Evolutionary conservation across 1,140 invertebrate species (phyloP).

Genomic region (Anoplolepis gracilipes): DNA sequence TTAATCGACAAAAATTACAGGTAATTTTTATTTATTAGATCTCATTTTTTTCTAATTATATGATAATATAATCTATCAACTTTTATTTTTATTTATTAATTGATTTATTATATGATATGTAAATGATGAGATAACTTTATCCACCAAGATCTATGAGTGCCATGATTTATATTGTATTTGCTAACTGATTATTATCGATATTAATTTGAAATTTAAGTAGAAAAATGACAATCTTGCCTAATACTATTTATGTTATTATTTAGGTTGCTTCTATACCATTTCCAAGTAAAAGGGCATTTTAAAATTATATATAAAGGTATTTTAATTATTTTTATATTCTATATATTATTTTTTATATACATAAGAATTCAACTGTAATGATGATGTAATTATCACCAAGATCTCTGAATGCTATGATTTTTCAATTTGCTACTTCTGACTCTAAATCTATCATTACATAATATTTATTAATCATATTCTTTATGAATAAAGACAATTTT

Average conservation of each 20-base stretch:
- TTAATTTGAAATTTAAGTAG: neutral
- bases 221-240: neutral
- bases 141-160: conserved; percentile 36
- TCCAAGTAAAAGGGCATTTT: neutral
- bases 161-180: conserved; percentile 21
- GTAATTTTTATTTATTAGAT: too few species aligned
- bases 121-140: too few species aligned
- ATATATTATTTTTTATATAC: neutral
- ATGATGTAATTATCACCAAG: conserved; percentile 2
- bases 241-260: neutral
- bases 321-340: neutral
- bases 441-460: neutral
- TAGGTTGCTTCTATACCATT: neutral
- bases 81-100: too few species aligned
- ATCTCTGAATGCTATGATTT: conserved; percentile 6
- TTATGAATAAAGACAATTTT: too few species aligned
- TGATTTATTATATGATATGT: too few species aligned
- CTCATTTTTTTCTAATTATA: too few species aligned
- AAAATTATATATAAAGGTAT: conserved; percentile 19
- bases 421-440: conserved; percentile 19
- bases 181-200: conserved; percentile 14
- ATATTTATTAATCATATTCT: neutral
- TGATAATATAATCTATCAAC: too few species aligned
- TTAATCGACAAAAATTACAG: too few species aligned
- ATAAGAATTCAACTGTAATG: neutral